These are phyloP conservation scores for Indicator maculatus DNA, from an alignment of 2,113 vertebrate species.

Conservation along the genomic window DNA sequence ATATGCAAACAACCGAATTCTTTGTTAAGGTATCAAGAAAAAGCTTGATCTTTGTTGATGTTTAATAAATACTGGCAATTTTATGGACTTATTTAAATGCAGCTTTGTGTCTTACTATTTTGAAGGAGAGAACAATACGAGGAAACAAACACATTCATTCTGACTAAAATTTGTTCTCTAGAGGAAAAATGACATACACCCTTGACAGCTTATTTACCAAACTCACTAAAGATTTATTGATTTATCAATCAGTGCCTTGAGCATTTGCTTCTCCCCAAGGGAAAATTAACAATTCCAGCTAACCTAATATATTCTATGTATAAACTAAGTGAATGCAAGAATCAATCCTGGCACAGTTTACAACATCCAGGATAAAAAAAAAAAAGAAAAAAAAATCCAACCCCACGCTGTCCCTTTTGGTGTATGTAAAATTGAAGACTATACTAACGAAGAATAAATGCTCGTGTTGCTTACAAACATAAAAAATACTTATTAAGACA, in stretches of 20 bases:
- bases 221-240: conserved; percentile 96
- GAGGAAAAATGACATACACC: conserved; percentile 81
- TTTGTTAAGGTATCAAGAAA: conserved; percentile 74
- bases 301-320: conserved; percentile 81
- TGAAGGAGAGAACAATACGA: conserved; percentile 71
- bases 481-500: conserved; percentile 73
- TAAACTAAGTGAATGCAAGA: conserved; percentile 74
- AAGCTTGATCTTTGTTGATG: conserved; percentile 70
- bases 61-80: conserved; percentile 68
- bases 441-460: conserved; percentile 71
- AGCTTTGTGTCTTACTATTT: conserved; percentile 63
- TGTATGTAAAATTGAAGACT: conserved; percentile 70
- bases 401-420: conserved; percentile 46
- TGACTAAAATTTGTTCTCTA: conserved; percentile 78
- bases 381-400: no score
- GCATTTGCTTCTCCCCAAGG: conserved; percentile 83
- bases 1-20: conserved; percentile 77
- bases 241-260: conserved; percentile 92
- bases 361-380: conserved; percentile 52
- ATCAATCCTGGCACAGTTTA: conserved; percentile 73
- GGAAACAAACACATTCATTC: conserved; percentile 68
- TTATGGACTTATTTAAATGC: conserved; percentile 74
- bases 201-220: conserved; percentile 95
- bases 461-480: conserved; percentile 52
- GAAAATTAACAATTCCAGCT: conserved; percentile 85